Percentiles rank a stretch among this genome's conserved stretches.
phyloP scores from a whole-genome alignment of 2,888 invertebrate genomes.

The Brachypterus glaber region DNA sequence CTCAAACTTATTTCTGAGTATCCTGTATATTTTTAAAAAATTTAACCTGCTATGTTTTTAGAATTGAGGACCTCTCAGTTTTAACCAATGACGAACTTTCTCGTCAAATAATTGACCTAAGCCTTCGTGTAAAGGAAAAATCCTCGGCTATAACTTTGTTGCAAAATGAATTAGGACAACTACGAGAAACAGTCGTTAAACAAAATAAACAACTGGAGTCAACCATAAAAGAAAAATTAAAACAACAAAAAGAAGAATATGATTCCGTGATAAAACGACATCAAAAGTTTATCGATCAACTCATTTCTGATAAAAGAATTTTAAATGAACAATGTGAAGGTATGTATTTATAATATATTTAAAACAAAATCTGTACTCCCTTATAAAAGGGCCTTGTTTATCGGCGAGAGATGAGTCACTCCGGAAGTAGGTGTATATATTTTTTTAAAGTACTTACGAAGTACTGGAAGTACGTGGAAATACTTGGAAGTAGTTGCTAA shows the following conservation, averaged over 20 bases:
- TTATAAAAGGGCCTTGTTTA: no score
- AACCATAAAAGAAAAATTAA: slow-evolving; percentile 40
- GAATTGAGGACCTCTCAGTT: slow-evolving; percentile 48
- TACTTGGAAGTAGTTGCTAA: no score
- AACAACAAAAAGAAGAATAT: slow-evolving; percentile 59
- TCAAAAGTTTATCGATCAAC: slow-evolving; percentile 73
- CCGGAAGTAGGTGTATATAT: no score
- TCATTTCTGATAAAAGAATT: slow-evolving; percentile 70
- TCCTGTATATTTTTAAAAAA: no score
- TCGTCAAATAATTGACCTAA: slow-evolving; percentile 51
- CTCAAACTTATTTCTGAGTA: no score
- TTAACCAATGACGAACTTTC: slow-evolving; percentile 52
- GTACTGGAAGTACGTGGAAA: no score
- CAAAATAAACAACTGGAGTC: slow-evolving; percentile 39
- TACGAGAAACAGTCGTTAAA: slow-evolving; percentile 43
- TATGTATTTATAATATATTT: no score
- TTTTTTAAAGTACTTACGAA: no score
- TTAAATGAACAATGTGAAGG: slow-evolving; percentile 66
- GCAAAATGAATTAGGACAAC: slow-evolving; percentile 50
- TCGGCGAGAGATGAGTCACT: no score
- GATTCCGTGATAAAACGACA: slow-evolving; percentile 66
- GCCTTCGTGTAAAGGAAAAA: slow-evolving; percentile 52
- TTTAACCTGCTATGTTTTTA: no score
- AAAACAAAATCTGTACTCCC: no score
- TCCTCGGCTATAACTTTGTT: slow-evolving; percentile 49